Evolutionary conservation across 1,140 invertebrate species (phyloP).

Genomic region (Acyrthosiphon pisum): DNA sequence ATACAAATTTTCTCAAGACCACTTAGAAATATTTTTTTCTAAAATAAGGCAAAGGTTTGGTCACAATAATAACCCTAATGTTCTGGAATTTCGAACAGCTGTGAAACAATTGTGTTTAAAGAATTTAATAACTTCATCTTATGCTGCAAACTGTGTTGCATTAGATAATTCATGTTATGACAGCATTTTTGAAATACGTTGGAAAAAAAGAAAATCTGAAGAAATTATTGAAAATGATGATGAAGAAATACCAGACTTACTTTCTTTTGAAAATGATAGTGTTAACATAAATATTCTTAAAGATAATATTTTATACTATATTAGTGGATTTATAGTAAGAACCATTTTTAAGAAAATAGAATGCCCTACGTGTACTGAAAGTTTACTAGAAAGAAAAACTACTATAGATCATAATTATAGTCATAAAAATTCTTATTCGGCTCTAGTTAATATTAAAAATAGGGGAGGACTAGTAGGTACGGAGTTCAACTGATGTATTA

Average conservation of each 20-base stretch:
- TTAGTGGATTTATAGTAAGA: slow-evolving; percentile 25
- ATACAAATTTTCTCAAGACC: neutral
- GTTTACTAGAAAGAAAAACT: neutral
- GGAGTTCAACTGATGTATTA: too few species aligned
- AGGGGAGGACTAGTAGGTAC: too few species aligned
- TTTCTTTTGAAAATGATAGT: slow-evolving; percentile 25
- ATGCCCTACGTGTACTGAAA: neutral
- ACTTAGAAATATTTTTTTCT: slow-evolving; percentile 1
- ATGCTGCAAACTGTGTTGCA: slow-evolving; percentile 1
- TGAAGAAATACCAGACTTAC: neutral
- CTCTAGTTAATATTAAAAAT: too few species aligned
- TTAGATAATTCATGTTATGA: neutral
- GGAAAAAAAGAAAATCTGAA: slow-evolving; percentile 35
- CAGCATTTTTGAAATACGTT: slow-evolving; percentile 30
- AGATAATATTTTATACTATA: slow-evolving; percentile 46
- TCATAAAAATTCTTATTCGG: neutral
- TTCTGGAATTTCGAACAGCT: neutral
- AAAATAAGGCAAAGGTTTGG: neutral
- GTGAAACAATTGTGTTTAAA: neutral
- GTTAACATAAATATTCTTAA: neutral
- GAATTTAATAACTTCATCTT: neutral
- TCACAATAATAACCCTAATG: neutral
- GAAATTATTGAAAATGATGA: neutral
- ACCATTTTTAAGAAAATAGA: neutral
- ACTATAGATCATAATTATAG: neutral